phyloP scores from a whole-genome alignment of 1,140 invertebrate species.

The Aphidius ervi region DNA sequence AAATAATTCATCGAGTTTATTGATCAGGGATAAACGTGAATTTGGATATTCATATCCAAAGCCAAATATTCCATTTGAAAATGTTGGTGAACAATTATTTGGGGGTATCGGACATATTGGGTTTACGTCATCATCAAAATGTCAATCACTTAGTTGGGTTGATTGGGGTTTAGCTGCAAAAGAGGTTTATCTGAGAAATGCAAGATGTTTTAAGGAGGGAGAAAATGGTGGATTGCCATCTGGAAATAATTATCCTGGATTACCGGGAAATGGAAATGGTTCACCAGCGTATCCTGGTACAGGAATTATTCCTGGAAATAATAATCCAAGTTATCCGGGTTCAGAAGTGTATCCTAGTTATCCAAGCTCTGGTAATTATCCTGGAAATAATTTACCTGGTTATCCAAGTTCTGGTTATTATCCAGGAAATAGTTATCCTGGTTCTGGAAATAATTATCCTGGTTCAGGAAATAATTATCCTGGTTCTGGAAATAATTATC shows the following conservation, averaged over 20 bases:
- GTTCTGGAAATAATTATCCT: neutral
- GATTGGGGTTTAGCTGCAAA: slow-evolving; percentile 39
- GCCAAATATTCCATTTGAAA: slow-evolving; percentile 24
- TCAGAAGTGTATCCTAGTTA: slow-evolving; percentile 4
- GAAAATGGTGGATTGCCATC: neutral
- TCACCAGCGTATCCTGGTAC: slow-evolving; percentile 6
- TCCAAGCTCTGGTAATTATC: neutral
- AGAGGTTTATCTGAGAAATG: slow-evolving; percentile 31
- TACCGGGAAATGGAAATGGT: neutral
- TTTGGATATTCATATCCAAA: slow-evolving; percentile 35
- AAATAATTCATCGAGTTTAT: neutral
- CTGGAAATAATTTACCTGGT: neutral
- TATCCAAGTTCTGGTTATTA: neutral
- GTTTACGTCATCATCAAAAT: slow-evolving; percentile 19
- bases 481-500: neutral
- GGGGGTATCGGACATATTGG: slow-evolving; percentile 11
- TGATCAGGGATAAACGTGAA: slow-evolving; percentile 27
- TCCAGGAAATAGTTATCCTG: neutral
- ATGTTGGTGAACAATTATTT: slow-evolving; percentile 9
- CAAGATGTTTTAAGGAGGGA: slow-evolving; percentile 25
- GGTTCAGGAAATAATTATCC: neutral
- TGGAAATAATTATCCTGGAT: slow-evolving; percentile 1
- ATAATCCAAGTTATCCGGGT: slow-evolving; percentile 5
- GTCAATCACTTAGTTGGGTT: slow-evolving; percentile 34
- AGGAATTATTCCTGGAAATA: neutral